These are phyloP conservation scores for Siniperca scherzeri DNA, from an alignment of 2,797 vertebrate species.

Conservation along the genomic window DNA sequence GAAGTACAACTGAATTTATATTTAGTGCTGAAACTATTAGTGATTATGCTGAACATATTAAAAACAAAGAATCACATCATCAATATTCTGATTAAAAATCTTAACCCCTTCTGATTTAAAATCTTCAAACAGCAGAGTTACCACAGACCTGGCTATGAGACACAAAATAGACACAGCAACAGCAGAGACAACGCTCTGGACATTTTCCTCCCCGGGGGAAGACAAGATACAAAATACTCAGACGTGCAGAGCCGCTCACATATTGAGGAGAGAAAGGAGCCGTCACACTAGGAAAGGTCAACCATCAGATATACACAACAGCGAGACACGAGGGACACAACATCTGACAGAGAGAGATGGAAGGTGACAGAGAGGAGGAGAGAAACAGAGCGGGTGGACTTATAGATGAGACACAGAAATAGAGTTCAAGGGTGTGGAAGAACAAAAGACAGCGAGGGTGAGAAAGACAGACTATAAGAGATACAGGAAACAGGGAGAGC, in stretches of 20 bases:
- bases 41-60: too few relatives aligned
- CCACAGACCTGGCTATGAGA: neutral
- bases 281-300: conserved; percentile 85
- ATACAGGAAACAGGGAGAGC: conserved; percentile 73
- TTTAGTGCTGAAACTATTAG: neutral
- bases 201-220: conserved; percentile 49
- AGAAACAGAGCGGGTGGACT: conserved; percentile 50
- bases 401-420: conserved; percentile 74
- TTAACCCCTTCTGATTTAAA: conserved; percentile 1
- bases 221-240: conserved; percentile 71
- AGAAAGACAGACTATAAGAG: conserved; percentile 76
- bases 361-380: conserved; percentile 64
- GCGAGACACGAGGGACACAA: conserved; percentile 74
- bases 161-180: conserved; percentile 71
- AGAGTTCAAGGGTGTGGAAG: conserved; percentile 77
- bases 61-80: too few relatives aligned
- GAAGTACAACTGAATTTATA: neutral
- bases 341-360: conserved; percentile 78
- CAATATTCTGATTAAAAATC: too few relatives aligned
- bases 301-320: conserved; percentile 83
- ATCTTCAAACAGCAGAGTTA: neutral
- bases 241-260: conserved; percentile 52
- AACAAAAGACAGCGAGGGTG: conserved; percentile 58
- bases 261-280: conserved; percentile 81
- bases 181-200: conserved; percentile 66